Evolutionary conservation across 2,797 vertebrate genomes (phyloP).

Genomic region (Oryzias sinensis): DNA sequence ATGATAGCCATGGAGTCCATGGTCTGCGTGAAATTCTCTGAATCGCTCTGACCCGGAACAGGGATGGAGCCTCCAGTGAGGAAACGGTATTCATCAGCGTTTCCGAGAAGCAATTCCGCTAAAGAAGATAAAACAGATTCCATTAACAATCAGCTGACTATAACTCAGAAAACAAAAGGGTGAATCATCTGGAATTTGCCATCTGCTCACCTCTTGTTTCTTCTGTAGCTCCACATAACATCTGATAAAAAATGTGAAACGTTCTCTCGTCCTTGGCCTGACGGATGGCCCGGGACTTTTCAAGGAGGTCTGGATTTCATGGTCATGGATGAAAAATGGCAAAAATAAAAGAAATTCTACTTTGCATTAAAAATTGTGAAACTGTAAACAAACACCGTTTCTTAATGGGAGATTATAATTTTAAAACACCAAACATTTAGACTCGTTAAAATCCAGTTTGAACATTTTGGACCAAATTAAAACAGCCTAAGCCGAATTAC

Average conservation of each 20-base stretch:
- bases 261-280: slow-evolving; percentile 92
- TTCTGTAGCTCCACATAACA: slow-evolving; percentile 84
- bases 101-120: slow-evolving; percentile 87
- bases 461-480: background rate
- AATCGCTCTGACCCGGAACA: slow-evolving; percentile 85
- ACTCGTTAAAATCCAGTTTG: no score
- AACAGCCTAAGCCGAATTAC: background rate
- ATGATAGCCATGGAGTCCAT: slow-evolving; percentile 91
- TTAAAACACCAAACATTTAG: no score
- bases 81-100: slow-evolving; percentile 86
- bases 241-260: slow-evolving; percentile 92
- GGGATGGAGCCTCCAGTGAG: slow-evolving; percentile 84
- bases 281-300: slow-evolving; percentile 90
- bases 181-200: no score
- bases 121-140: background rate
- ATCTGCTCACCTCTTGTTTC: slow-evolving; percentile 76
- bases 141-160: no score
- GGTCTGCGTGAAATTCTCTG: slow-evolving; percentile 90
- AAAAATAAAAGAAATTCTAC: background rate
- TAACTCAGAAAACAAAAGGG: no score
- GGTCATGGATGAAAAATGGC: slow-evolving; percentile 46
- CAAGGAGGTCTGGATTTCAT: slow-evolving; percentile 84
- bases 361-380: background rate
- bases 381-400: no score
- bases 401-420: no score